Evolutionary conservation across 1,140 invertebrate genomes (phyloP).

Genomic region (Cardiocondyla obscurior): DNA sequence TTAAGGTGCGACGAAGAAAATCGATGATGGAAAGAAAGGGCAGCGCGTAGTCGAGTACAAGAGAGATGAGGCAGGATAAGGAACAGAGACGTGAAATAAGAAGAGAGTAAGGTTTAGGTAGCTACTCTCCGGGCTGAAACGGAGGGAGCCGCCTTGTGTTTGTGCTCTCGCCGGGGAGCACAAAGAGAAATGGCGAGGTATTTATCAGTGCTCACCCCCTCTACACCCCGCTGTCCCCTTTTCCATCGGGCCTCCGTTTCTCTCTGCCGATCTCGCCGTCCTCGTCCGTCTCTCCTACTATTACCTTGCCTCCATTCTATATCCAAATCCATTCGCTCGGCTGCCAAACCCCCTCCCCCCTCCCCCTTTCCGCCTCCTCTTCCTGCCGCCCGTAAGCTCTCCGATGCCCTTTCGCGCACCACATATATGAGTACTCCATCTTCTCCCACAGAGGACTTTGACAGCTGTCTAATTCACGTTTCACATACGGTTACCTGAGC

Average conservation of each 20-base stretch:
- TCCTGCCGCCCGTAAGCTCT: conserved; percentile 70
- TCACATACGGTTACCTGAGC: conserved; percentile 66
- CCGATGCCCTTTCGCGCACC: conserved; percentile 74
- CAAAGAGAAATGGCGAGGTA: conserved; percentile 78
- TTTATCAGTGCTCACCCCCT: conserved; percentile 82
- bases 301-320: conserved; percentile 68
- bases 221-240: conserved; percentile 67
- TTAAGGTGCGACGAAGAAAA: conserved; percentile 42
- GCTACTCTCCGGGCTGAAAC: conserved; percentile 72
- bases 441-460: conserved; percentile 72
- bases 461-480: conserved; percentile 76
- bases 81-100: conserved; percentile 69
- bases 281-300: conserved; percentile 63
- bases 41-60: conserved; percentile 67
- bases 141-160: conserved; percentile 79
- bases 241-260: conserved; percentile 58
- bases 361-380: too few species aligned
- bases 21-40: conserved; percentile 48
- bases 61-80: conserved; percentile 74
- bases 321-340: conserved; percentile 73
- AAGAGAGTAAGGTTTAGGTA: conserved; percentile 75
- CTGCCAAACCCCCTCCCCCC: conserved; percentile 65
- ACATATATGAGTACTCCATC: conserved; percentile 75
- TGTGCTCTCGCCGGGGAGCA: conserved; percentile 82
- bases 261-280: conserved; percentile 54